A percentile compares a stretch with the other conserved stretches of the same genome.
These are phyloP conservation scores for Psittacula cyanocephala DNA, from an alignment of 2,113 vertebrate genomes.

Conservation along the genomic window DNA sequence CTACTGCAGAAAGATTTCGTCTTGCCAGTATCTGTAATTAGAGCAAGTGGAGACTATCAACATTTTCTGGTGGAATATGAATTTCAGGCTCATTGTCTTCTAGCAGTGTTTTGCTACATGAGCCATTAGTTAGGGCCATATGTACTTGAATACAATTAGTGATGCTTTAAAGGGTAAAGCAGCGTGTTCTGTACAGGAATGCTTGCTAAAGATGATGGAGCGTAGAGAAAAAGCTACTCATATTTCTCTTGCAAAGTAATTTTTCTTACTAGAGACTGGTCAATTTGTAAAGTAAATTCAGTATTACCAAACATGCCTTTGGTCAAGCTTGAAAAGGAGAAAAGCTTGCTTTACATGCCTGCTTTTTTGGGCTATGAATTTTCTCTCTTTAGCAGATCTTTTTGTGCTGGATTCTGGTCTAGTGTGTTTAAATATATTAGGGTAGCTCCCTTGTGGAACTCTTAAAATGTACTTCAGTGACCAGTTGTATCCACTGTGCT, in stretches of 20 bases:
- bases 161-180: neutral
- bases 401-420: neutral
- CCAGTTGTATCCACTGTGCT: constrained; percentile 20
- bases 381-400: neutral
- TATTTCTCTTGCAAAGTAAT: neutral
- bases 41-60: neutral
- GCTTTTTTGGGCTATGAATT: neutral
- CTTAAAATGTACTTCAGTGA: neutral
- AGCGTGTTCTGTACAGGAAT: neutral
- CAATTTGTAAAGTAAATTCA: neutral
- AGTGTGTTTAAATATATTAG: neutral
- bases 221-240: accelerated
- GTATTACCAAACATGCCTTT: neutral
- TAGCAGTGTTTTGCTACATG: neutral
- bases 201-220: neutral
- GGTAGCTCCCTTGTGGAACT: neutral
- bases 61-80: neutral
- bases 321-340: neutral
- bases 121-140: neutral
- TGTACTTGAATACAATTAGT: neutral
- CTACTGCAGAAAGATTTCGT: neutral
- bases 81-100: neutral
- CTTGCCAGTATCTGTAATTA: neutral
- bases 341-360: neutral
- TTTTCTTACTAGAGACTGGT: neutral